Evolutionary conservation across 2,888 invertebrate species (phyloP), one percentile per base, ranked within the genome.

Genomic region (Lochmaea capreae): DNA sequence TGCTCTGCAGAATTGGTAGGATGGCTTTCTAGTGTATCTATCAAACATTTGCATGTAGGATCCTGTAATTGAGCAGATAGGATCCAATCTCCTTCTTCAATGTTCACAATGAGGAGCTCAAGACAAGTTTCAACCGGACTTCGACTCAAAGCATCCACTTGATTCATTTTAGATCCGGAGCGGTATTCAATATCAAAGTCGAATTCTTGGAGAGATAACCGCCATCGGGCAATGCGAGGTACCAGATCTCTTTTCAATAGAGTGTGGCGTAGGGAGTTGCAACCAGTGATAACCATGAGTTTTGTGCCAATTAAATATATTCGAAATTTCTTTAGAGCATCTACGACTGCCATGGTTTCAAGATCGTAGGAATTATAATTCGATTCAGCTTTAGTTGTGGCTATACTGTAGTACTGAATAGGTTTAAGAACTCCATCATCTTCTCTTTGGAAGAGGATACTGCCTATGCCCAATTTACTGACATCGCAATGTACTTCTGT

Each of bases 141-240:
- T 33, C 5, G 33, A 33, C 33, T 33, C 5, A 33, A 33, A 33
- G 33, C 33, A 33, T 33, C 33, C 33, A 33, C 33, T 0, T 33
- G 5, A 33, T 33, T 33, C 33, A 33, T 33, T 33, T 33, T 33
- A 3, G 33, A 33, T 33, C 33, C 83, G 9, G 81, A 74, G 43
- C 81, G 74, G 61, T 83, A 81, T 57, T 78, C 71, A 0, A 84
- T 75, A 9, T 77, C 75, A 65, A 83, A 84, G 39, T 80, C 78
- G 70, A 81, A 84, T 59, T 85, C 85, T 69, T 82, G 82, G 1
- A 82, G 74, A 18, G 63, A 33, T 4, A 84, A 65, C 80, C 82
- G 83, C 84, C 85, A 84, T 54, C 84, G 73, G 2, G 79, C 83
- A n/a, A 84, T 80, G 61, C 84, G 66, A 1, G 85, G 83, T 54